These are phyloP conservation scores for Atrichornis clamosus DNA, from an alignment of 2,113 vertebrate genomes.

Conservation along the genomic window DNA sequence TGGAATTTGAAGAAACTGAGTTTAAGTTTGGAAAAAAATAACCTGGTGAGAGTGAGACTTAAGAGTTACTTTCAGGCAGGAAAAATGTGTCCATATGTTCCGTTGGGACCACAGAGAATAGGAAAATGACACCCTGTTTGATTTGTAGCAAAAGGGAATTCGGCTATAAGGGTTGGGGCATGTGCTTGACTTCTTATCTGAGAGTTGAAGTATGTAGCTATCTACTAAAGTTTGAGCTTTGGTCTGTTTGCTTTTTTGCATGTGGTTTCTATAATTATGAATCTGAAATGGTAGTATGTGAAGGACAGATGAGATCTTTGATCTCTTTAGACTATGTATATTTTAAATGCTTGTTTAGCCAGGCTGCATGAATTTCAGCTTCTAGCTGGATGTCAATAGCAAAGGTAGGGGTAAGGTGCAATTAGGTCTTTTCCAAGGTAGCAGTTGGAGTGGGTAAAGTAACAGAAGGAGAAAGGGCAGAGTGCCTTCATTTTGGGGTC, in stretches of 20 bases:
- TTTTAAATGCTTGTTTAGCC: neutral
- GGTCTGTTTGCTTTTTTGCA: neutral
- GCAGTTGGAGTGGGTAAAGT: neutral
- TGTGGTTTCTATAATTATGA: neutral
- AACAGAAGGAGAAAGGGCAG: neutral
- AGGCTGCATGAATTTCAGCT: neutral
- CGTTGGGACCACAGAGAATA: neutral
- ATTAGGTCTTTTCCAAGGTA: neutral
- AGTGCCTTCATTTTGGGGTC: fast-evolving
- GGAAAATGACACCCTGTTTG: neutral
- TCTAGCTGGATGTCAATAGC: neutral
- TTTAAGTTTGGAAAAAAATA: neutral
- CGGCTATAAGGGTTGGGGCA: neutral
- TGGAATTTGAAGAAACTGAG: neutral
- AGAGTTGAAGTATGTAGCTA: neutral
- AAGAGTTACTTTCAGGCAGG: neutral
- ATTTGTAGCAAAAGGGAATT: neutral
- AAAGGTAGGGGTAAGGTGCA: neutral
- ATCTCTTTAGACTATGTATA: neutral
- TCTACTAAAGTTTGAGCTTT: neutral
- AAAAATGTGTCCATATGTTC: neutral
- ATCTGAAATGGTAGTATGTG: neutral
- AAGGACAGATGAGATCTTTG: neutral
- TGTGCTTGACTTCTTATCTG: neutral
- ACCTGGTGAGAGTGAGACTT: neutral